Evolutionary conservation across 2,888 invertebrate species (phyloP).

Genomic region (Noctuana brunneofusca): DNA sequence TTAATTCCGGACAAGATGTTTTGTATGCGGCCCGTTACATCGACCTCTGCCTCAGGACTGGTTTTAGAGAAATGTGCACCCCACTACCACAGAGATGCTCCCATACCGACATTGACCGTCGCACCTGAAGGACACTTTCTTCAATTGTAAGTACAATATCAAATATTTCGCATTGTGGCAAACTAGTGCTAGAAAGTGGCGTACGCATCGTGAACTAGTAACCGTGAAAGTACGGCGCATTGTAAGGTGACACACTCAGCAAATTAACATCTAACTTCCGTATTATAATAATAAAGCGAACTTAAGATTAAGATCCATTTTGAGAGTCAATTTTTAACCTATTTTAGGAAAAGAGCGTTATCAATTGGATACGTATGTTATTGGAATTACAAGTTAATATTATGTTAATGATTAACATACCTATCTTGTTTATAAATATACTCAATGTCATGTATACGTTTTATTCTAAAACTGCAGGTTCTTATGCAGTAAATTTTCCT

Average conservation of each 20-base stretch:
- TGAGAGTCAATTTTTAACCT: no score
- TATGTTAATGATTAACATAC: no score
- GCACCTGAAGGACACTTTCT: conserved; percentile 63
- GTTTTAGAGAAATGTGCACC: conserved; percentile 61
- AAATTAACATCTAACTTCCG: neutral
- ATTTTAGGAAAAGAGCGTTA: no score
- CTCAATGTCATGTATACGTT: no score
- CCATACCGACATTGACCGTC: conserved; percentile 56
- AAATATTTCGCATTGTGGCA: conserved; percentile 2
- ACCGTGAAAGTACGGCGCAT: conserved; percentile 29
- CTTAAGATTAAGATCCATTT: no score
- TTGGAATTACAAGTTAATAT: no score
- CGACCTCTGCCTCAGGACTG: conserved; percentile 64
- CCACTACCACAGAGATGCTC: conserved; percentile 47
- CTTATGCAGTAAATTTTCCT: no score
- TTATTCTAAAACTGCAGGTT: no score
- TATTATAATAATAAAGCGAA: no score
- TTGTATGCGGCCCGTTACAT: conserved; percentile 74
- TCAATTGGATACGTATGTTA: no score
- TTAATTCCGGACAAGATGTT: conserved; percentile 48
- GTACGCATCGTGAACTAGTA: neutral
- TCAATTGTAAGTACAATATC: conserved; percentile 52
- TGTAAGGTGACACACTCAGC: conserved; percentile 27
- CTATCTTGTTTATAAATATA: no score
- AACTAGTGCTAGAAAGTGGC: conserved; percentile 23